A percentile compares a stretch with the other conserved stretches of the same genome.
These are phyloP conservation scores for Rhyacichthys aspro DNA, from an alignment of 2,797 vertebrate genomes.

Conservation along the genomic window DNA sequence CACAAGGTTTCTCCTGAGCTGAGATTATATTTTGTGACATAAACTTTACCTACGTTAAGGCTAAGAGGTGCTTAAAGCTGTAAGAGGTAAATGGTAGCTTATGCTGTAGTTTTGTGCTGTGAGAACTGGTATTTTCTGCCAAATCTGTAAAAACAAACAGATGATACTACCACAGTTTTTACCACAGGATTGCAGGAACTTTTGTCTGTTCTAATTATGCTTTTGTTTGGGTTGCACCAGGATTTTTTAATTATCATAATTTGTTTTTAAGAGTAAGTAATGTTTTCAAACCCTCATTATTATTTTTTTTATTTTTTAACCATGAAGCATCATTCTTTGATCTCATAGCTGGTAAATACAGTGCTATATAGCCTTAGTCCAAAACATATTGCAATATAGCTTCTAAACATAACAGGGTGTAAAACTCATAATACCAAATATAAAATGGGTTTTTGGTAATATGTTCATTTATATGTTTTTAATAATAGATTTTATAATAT, in stretches of 20 bases:
- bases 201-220: neutral
- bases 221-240: slow-evolving; percentile 23
- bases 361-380: neutral
- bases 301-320: neutral
- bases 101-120: slow-evolving; percentile 19
- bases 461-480: neutral
- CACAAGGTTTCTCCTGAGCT: neutral
- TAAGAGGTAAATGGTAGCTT: slow-evolving; percentile 5
- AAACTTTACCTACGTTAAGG: neutral
- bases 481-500: neutral
- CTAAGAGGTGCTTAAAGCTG: slow-evolving; percentile 16
- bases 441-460: slow-evolving; percentile 16
- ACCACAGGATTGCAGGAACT: neutral
- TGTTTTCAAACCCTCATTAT: slow-evolving; percentile 2
- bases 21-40: neutral
- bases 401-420: slow-evolving; percentile 4
- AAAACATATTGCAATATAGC: slow-evolving; percentile 4
- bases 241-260: slow-evolving; percentile 18
- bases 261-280: neutral
- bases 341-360: neutral
- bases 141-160: slow-evolving; percentile 6
- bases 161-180: neutral
- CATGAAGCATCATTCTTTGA: slow-evolving; percentile 1
- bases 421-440: slow-evolving; percentile 7
- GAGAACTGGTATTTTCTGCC: slow-evolving; percentile 10